A percentile compares a stretch with the other conserved stretches of the same genome.
Conservation (phyloP, 35 echinoderm and acorn worm genomes). For the Chiridota heheva region DNA sequence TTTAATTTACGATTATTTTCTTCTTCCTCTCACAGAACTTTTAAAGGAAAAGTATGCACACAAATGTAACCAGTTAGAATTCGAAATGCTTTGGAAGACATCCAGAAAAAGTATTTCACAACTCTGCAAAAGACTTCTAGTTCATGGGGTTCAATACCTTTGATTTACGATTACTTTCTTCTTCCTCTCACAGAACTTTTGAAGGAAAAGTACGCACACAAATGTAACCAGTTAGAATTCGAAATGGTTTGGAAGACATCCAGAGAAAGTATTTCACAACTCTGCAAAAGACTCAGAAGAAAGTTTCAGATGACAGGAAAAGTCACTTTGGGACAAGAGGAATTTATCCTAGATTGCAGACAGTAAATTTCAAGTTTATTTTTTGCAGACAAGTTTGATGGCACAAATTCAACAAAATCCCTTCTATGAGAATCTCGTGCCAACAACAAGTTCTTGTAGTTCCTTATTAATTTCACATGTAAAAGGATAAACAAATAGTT, state of each 20-base stretch:
- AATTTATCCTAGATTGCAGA: constrained; percentile 24
- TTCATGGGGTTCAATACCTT: too few relatives aligned
- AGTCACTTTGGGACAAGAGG: constrained; percentile 23
- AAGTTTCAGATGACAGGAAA: constrained; percentile 37
- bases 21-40: constrained; percentile 42
- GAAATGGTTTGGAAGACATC: constrained; percentile 89
- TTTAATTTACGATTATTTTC: not conserved
- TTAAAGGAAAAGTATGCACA: constrained; percentile 62
- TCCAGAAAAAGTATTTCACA: constrained; percentile 84
- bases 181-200: constrained; percentile 51
- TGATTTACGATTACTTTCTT: not conserved
- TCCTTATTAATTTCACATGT: too few relatives aligned
- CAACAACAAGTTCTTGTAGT: too few relatives aligned
- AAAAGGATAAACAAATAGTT: too few relatives aligned
- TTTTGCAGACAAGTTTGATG: too few relatives aligned
- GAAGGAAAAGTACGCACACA: constrained; percentile 53
- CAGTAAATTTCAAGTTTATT: not conserved
- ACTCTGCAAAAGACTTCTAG: constrained; percentile 74
- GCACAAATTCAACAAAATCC: too few relatives aligned
- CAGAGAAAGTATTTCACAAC: constrained; percentile 82
- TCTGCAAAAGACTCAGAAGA: constrained; percentile 71
- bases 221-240: constrained; percentile 68
- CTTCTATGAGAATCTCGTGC: too few relatives aligned
- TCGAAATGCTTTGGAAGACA: constrained; percentile 87
- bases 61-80: constrained; percentile 62